These are phyloP conservation scores for Thaleichthys pacificus DNA, from an alignment of 2,797 vertebrate genomes.

Conservation along the genomic window DNA sequence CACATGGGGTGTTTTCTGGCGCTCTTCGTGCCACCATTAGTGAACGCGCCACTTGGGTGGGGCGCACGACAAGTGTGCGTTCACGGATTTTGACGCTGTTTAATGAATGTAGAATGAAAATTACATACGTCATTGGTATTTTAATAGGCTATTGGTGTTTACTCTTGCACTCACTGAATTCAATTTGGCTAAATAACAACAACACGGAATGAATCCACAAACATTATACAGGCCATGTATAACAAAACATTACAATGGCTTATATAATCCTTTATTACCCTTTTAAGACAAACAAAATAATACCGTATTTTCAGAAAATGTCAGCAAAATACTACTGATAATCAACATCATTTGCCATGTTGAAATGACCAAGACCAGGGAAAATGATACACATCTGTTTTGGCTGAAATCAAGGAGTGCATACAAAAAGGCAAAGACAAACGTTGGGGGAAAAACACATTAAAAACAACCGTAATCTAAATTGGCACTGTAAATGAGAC, in stretches of 20 bases:
- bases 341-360: no score
- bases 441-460: not conserved
- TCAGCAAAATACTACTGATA: not conserved
- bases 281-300: not conserved
- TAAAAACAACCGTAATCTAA: no score
- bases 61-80: slow-evolving; percentile 26
- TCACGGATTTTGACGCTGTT: not conserved
- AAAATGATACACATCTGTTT: not conserved
- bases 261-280: not conserved
- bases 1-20: slow-evolving; percentile 43
- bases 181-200: not conserved
- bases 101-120: not conserved
- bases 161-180: not conserved
- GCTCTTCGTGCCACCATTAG: slow-evolving; percentile 41
- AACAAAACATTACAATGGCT: not conserved
- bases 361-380: not conserved
- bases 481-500: no score
- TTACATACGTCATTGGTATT: not conserved
- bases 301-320: not conserved
- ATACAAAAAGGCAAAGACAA: not conserved
- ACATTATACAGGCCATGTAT: not conserved
- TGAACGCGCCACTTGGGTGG: slow-evolving; percentile 55
- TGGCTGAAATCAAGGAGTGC: not conserved
- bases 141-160: not conserved
- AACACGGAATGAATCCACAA: not conserved